Evolutionary conservation across 1,140 invertebrate species (phyloP).

Genomic region (Thalassaphorura encarpata): DNA sequence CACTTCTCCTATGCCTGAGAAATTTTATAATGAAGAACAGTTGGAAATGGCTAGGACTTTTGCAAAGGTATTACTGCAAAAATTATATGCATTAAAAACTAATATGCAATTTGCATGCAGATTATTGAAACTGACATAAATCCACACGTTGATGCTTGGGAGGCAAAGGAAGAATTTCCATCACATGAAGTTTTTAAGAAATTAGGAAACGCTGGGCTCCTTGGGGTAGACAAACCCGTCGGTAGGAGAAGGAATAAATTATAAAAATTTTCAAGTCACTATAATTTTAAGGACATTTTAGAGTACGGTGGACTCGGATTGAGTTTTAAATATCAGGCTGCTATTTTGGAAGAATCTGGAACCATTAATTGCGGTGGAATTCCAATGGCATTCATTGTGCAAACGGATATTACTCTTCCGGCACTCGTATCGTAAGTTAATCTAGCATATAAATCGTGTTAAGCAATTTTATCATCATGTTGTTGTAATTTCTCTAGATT

Average conservation of each 20-base stretch:
- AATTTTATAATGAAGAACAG: slow-evolving; percentile 30
- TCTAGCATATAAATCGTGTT: too few species aligned
- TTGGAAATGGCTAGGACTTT: slow-evolving; percentile 22
- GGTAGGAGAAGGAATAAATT: slow-evolving; percentile 33
- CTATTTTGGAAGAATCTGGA: slow-evolving; percentile 48
- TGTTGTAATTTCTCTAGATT: slow-evolving; percentile 39
- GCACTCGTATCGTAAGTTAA: slow-evolving; percentile 30
- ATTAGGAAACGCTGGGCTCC: slow-evolving; percentile 45
- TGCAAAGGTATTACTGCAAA: slow-evolving; percentile 16
- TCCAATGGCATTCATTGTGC: slow-evolving; percentile 48
- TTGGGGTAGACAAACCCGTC: slow-evolving; percentile 45
- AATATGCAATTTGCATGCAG: slow-evolving; percentile 7
- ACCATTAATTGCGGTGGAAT: slow-evolving; percentile 43
- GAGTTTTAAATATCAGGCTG: slow-evolving; percentile 48
- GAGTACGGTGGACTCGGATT: slow-evolving; percentile 51
- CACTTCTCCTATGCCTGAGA: slow-evolving; percentile 19
- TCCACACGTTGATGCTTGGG: slow-evolving; percentile 51
- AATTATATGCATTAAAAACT: background rate
- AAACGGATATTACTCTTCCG: slow-evolving; percentile 23
- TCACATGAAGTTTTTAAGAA: slow-evolving; percentile 48
- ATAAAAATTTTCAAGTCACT: background rate
- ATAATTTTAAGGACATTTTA: slow-evolving; percentile 32
- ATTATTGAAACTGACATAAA: slow-evolving; percentile 51
- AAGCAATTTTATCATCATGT: too few species aligned
- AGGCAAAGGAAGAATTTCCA: slow-evolving; percentile 43